Evolutionary conservation across 2,113 vertebrate genomes (phyloP), one percentile per base, ranked within the genome.

Genomic region (Perognathus longimembris): DNA sequence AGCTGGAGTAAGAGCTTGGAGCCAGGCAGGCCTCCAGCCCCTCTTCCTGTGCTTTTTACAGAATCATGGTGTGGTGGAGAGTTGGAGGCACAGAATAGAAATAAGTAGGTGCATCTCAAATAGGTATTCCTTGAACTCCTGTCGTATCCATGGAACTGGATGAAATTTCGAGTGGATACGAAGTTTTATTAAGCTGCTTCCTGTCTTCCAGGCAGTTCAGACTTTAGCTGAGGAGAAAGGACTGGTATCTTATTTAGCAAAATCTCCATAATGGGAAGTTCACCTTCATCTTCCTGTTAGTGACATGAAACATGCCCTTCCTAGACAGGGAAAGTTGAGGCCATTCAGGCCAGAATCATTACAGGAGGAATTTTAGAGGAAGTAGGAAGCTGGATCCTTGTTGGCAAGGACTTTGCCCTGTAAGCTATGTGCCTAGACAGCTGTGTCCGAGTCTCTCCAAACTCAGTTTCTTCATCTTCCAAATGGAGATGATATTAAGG

Each of bases 171-270:
- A 64, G 21, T 61, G 61, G 50, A 21, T 77, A 30, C 24, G 24
- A 73, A 54, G 5, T 82, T 85, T 91, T 73, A n/a, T 59, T 67
- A 34, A 84, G 63, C 77, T 74, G 28, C n/a, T 38, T 54, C 57
- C 73, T 80, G 67, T 70, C 76, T 92, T 85, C 79, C 42, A 77
- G 88, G 90, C 28, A n/a, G 12, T 77, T 92, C 34, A 36, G 50
- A 67, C 42, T 67, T 82, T 32, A 73, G 59, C n/a, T 50, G 26
- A 36, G 40, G 12, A 81, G 42, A 73, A 42, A 93, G 74, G 57
- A 78, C 66, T 38, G 1, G 5, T 20, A 36, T 15, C 18, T 76
- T 42, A 77, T 30, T 80, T 32, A 50, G 77, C 10, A 67, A 73
- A 34, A 73, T 38, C 36, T n/a, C 0, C 64, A 11, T 74, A 1